phyloP scores from a whole-genome alignment of 2,888 invertebrate species.

The Rapana venosa region DNA sequence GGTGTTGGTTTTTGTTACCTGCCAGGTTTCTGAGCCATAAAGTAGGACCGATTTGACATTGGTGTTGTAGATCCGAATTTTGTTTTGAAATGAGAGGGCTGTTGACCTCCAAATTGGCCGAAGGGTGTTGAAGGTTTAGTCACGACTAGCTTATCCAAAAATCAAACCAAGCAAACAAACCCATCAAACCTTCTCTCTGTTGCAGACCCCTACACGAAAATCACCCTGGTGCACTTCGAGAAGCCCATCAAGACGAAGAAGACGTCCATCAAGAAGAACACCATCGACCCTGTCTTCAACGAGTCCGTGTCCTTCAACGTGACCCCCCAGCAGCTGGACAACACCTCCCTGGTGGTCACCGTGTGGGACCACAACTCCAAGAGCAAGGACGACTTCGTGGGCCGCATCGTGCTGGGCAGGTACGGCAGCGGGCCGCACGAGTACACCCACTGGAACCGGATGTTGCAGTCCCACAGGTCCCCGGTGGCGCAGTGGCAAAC shows the following conservation, averaged over 20 bases:
- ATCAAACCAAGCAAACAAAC: neutral
- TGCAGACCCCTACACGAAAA: conserved; percentile 79
- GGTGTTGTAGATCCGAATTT: no score
- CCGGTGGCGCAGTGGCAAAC: conserved; percentile 80
- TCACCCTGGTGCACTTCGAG: conserved; percentile 77
- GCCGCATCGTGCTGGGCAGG: conserved; percentile 78
- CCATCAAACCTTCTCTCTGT: conserved; percentile 27
- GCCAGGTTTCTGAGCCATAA: no score
- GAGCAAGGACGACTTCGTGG: conserved; percentile 79
- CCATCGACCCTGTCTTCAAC: conserved; percentile 79
- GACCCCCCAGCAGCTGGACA: conserved; percentile 77
- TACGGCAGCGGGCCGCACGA: conserved; percentile 78
- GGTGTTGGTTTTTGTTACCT: no score
- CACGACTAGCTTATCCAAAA: neutral
- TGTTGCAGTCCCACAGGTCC: conserved; percentile 78
- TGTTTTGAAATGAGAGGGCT: no score
- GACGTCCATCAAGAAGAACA: conserved; percentile 78
- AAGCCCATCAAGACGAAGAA: conserved; percentile 79
- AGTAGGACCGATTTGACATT: no score
- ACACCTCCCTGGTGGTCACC: conserved; percentile 76
- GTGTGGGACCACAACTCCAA: conserved; percentile 79
- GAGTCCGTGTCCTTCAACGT: conserved; percentile 79
- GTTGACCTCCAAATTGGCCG: no score
- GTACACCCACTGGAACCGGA: conserved; percentile 78
- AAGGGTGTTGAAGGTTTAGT: no score